Conservation (phyloP, 2,113 vertebrate species). For the Rhabdornis inornatus region DNA sequence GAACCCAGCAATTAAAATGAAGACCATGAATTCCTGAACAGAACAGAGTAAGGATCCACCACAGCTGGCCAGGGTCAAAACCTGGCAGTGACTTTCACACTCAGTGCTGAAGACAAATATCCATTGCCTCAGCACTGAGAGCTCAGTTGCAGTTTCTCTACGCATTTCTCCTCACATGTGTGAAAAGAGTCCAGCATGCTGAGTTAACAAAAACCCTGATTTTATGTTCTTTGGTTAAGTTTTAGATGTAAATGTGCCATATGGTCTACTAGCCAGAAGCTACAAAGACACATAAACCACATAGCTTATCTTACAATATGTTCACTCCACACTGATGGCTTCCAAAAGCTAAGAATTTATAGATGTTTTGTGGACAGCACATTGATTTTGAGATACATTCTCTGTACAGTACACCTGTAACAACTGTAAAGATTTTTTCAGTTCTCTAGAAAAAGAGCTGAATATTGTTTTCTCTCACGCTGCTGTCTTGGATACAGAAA, state of each 20-base stretch:
- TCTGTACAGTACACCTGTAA: not conserved
- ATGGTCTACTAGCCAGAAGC: not conserved
- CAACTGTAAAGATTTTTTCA: not conserved
- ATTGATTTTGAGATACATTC: not conserved
- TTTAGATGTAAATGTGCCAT: not conserved
- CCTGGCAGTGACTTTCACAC: not conserved
- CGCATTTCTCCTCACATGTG: accelerated
- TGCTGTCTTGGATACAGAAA: not conserved
- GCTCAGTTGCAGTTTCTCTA: not conserved
- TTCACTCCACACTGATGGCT: not conserved
- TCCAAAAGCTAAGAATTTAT: not conserved
- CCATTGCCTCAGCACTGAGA: not conserved
- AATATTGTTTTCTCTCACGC: not conserved
- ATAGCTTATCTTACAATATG: not conserved
- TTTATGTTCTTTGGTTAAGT: not conserved
- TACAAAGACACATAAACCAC: not conserved
- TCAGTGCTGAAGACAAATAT: not conserved
- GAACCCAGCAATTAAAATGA: not conserved
- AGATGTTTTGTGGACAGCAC: not conserved
- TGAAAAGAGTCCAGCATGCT: not conserved
- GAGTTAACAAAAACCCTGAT: not conserved
- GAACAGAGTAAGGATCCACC: not conserved
- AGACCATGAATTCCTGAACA: not conserved
- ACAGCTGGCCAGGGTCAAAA: not conserved
- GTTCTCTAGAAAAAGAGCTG: not conserved